Conservation (phyloP, 2,113 vertebrate species). For the Myodes glareolus region DNA sequence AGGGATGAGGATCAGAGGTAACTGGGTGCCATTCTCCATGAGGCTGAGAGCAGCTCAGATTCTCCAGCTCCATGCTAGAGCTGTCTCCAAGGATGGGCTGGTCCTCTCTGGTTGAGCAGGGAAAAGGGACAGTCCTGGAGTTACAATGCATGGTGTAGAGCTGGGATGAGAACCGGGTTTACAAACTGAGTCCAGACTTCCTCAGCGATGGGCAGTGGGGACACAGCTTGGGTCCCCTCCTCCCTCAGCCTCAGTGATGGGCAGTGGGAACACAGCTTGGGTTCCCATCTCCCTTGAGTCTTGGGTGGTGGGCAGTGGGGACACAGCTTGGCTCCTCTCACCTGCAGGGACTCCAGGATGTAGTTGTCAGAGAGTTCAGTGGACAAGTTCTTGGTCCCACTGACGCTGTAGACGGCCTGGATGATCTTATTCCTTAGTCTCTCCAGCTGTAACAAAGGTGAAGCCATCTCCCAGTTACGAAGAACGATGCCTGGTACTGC, state of each 20-base stretch:
- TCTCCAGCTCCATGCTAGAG: rapidly evolving
- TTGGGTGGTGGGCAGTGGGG: too few relatives aligned
- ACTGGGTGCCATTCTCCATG: not conserved
- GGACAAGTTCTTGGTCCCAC: conserved; percentile 58
- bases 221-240: not conserved
- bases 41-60: not conserved
- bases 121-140: not conserved
- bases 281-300: too few relatives aligned
- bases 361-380: conserved; percentile 74
- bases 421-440: conserved; percentile 83
- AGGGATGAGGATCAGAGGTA: rapidly evolving
- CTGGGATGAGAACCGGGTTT: not conserved
- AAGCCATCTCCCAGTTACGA: rapidly evolving
- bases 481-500: rapidly evolving
- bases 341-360: conserved; percentile 85
- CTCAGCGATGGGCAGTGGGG: not conserved
- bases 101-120: not conserved
- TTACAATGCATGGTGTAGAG: rapidly evolving
- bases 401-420: conserved; percentile 75
- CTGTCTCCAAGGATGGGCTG: not conserved
- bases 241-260: not conserved
- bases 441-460: conserved; percentile 83
- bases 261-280: not conserved
- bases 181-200: not conserved
- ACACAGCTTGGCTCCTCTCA: conserved; percentile 16